Percentiles rank a stretch among this genome's conserved stretches.
These are phyloP conservation scores for Pocota personata DNA, from an alignment of 2,888 invertebrate genomes.

Conservation along the genomic window DNA sequence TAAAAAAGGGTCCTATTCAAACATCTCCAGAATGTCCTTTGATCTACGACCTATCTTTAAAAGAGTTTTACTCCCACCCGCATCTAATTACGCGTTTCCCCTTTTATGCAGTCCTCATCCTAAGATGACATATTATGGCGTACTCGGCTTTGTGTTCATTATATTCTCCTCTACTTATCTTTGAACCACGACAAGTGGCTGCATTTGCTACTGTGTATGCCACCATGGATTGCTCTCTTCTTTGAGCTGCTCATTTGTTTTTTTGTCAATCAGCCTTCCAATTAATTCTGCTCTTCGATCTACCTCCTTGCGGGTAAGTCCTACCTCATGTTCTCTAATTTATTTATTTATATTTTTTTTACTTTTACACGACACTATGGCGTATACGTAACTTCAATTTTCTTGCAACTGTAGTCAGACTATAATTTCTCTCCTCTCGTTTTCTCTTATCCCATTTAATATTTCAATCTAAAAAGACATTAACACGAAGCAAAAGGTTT, in stretches of 20 bases:
- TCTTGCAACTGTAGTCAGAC: neutral
- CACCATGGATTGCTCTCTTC: conserved; percentile 9
- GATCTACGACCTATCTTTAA: neutral
- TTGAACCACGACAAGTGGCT: conserved; percentile 14
- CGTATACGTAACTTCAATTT: conserved; percentile 33
- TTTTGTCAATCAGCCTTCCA: too few species aligned
- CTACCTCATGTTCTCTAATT: conserved; percentile 11
- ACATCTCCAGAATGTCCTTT: conserved; percentile 11
- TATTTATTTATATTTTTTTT: conserved; percentile 11
- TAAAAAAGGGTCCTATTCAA: conserved; percentile 7
- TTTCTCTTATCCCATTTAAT: neutral
- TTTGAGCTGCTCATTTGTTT: neutral
- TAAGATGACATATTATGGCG: neutral
- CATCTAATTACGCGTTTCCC: conserved; percentile 17
- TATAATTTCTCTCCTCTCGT: neutral
- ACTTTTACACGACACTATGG: neutral
- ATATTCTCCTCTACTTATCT: conserved; percentile 5
- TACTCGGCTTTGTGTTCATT: conserved; percentile 6
- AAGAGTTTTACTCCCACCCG: neutral
- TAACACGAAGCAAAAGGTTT: conserved; percentile 21
- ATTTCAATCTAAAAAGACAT: conserved; percentile 35
- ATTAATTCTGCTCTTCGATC: conserved; percentile 17
- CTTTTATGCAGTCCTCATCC: conserved; percentile 11
- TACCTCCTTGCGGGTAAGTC: neutral
- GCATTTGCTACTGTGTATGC: neutral